phyloP scores from a whole-genome alignment of 1,140 invertebrate genomes.

The Euschistus heros region DNA sequence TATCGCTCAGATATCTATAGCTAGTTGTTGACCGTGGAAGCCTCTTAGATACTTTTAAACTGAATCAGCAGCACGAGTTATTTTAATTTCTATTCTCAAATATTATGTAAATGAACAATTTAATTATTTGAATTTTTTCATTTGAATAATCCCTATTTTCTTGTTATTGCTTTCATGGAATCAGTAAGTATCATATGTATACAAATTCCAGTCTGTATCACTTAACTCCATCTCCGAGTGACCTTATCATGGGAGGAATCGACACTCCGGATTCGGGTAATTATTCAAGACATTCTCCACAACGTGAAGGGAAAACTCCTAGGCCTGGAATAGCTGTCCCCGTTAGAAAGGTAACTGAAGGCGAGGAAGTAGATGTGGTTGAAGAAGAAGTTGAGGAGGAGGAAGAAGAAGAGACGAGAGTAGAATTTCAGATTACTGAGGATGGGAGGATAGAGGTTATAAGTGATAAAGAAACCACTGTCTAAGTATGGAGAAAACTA shows the following conservation, averaged over 20 bases:
- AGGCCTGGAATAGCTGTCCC: constrained; percentile 25
- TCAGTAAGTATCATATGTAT: constrained; percentile 19
- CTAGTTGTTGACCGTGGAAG: no score
- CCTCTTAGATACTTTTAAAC: no score
- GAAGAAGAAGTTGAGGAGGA: constrained; percentile 24
- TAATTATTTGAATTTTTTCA: background rate
- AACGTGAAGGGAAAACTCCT: constrained; percentile 19
- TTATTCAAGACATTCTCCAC: constrained; percentile 18
- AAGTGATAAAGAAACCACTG: constrained; percentile 32
- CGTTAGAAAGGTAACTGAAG: constrained; percentile 20
- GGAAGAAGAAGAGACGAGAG: constrained; percentile 27
- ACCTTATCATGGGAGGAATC: constrained; percentile 23
- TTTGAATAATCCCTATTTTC: background rate
- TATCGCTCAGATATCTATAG: no score
- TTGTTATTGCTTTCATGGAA: background rate
- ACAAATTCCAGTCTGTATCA: constrained; percentile 14
- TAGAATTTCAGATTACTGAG: constrained; percentile 32
- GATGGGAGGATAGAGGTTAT: constrained; percentile 32
- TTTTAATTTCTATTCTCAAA: background rate
- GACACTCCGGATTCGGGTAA: constrained; percentile 26
- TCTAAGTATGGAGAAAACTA: constrained; percentile 22
- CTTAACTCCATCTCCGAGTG: constrained; percentile 26
- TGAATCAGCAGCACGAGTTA: no score
- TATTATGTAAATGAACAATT: no score
- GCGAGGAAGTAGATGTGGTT: constrained; percentile 23